Conservation (phyloP, 2,888 invertebrate species). For the Hololepta plana region DNA sequence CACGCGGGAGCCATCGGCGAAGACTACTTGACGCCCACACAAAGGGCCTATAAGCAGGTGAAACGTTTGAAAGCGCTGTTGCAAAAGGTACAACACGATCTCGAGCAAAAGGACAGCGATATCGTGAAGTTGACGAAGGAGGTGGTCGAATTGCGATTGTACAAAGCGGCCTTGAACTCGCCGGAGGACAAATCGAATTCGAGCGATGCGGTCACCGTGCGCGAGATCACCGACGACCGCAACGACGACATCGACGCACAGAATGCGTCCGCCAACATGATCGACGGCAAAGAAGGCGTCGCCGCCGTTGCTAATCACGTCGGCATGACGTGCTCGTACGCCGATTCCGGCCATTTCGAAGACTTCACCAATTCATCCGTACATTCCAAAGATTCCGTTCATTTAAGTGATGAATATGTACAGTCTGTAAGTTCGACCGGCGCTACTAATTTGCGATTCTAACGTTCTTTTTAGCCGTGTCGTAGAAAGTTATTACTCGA, state of each 20-base stretch:
- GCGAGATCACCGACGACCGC: conserved; percentile 50
- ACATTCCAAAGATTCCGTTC: conserved; percentile 57
- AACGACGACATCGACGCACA: too few species aligned
- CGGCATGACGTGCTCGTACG: conserved; percentile 60
- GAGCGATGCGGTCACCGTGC: conserved; percentile 35
- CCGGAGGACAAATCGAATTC: conserved; percentile 67
- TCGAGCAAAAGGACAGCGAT: conserved; percentile 68
- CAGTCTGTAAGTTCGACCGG: conserved; percentile 13
- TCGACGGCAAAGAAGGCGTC: conserved; percentile 28
- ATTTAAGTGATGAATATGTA: conserved; percentile 18
- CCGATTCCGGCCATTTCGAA: conserved; percentile 77
- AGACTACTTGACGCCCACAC: conserved; percentile 77
- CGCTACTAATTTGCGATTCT: too few species aligned
- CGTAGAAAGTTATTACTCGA: conserved; percentile 11
- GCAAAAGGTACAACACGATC: conserved; percentile 52
- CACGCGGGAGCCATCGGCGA: conserved; percentile 59
- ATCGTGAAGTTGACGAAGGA: conserved; percentile 44
- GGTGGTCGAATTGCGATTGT: conserved; percentile 61
- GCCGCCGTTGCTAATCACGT: conserved; percentile 9
- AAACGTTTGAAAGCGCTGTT: conserved; percentile 54
- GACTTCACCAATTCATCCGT: conserved; percentile 59
- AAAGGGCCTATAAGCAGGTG: conserved; percentile 66
- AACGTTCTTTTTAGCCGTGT: conserved; percentile 18
- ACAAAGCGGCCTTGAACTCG: conserved; percentile 61
- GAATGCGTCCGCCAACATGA: conserved; percentile 25